These are phyloP conservation scores for Pinctada fucata DNA, from an alignment of 2,888 invertebrate genomes.

Conservation along the genomic window DNA sequence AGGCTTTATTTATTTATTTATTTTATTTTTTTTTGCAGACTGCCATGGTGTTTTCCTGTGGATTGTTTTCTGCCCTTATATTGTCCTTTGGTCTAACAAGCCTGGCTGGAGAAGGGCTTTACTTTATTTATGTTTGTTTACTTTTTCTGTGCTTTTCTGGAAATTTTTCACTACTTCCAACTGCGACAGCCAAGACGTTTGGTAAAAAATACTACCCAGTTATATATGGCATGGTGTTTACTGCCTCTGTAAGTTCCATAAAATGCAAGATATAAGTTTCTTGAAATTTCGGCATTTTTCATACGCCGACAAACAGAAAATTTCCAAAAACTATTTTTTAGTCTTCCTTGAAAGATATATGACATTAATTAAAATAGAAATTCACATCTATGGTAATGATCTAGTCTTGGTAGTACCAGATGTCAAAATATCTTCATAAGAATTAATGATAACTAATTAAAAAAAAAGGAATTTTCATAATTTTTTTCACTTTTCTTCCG, in stretches of 20 bases:
- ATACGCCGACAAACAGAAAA: too few species aligned
- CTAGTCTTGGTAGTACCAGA: too few species aligned
- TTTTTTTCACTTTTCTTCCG: too few species aligned
- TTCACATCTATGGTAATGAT: too few species aligned
- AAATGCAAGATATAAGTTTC: too few species aligned
- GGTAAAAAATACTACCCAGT: slow-evolving; percentile 71
- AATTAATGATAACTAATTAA: too few species aligned
- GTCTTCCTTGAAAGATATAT: too few species aligned
- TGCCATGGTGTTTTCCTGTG: slow-evolving; percentile 53
- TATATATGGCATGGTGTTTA: slow-evolving; percentile 73
- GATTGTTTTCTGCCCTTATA: slow-evolving; percentile 50
- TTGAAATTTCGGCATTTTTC: too few species aligned
- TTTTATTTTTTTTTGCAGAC: slow-evolving; percentile 39
- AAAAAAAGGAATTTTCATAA: too few species aligned
- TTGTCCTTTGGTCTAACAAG: slow-evolving; percentile 59
- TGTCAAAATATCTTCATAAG: too few species aligned
- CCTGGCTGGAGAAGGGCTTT: slow-evolving; percentile 65
- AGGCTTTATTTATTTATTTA: too few species aligned
- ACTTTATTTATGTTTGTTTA: slow-evolving; percentile 71
- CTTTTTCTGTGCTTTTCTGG: slow-evolving; percentile 73
- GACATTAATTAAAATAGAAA: neutral
- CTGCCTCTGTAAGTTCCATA: slow-evolving; percentile 61
- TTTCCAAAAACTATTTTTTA: too few species aligned
- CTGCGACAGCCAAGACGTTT: slow-evolving; percentile 73
- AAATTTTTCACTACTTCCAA: slow-evolving; percentile 74